A percentile compares a stretch with the other conserved stretches of the same genome.
Evolutionary conservation across 1,140 invertebrate species (phyloP).

Genomic region (Papilio polytes): DNA sequence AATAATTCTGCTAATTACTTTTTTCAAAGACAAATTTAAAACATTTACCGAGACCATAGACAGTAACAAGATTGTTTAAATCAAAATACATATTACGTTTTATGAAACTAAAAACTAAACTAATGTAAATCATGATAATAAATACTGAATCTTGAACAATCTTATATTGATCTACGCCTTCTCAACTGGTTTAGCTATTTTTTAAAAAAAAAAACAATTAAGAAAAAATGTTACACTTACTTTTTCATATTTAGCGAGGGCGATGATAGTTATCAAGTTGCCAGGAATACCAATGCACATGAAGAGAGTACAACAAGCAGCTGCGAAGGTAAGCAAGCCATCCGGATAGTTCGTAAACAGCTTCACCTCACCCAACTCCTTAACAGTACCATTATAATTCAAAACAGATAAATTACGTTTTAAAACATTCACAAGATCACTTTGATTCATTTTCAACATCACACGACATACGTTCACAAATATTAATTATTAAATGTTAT

Average conservation of each 20-base stretch:
- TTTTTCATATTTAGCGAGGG: slow-evolving; percentile 90
- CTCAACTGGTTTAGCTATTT: background rate
- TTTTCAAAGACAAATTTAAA: too few species aligned
- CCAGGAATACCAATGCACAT: slow-evolving; percentile 92
- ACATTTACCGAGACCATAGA: too few species aligned
- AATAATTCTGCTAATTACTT: too few species aligned
- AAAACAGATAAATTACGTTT: slow-evolving; percentile 37
- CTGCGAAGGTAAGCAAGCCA: slow-evolving; percentile 88
- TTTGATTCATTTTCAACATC: slow-evolving; percentile 30
- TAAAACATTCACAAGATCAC: slow-evolving; percentile 4
- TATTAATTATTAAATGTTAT: slow-evolving; percentile 29
- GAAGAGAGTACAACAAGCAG: slow-evolving; percentile 89
- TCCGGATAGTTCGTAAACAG: slow-evolving; percentile 89
- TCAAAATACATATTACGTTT: too few species aligned
- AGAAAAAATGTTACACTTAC: slow-evolving; percentile 74
- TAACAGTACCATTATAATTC: slow-evolving; percentile 50
- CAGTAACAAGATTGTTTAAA: too few species aligned
- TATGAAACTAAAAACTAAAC: too few species aligned
- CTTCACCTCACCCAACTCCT: slow-evolving; percentile 67
- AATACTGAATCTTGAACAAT: too few species aligned
- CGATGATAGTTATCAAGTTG: slow-evolving; percentile 91
- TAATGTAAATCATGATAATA: too few species aligned
- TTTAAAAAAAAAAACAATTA: background rate
- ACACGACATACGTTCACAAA: slow-evolving; percentile 20
- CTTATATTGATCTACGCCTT: background rate